phyloP scores from a whole-genome alignment of 53 echinoderm and acorn worm species.

The Holothuria leucospilota region DNA sequence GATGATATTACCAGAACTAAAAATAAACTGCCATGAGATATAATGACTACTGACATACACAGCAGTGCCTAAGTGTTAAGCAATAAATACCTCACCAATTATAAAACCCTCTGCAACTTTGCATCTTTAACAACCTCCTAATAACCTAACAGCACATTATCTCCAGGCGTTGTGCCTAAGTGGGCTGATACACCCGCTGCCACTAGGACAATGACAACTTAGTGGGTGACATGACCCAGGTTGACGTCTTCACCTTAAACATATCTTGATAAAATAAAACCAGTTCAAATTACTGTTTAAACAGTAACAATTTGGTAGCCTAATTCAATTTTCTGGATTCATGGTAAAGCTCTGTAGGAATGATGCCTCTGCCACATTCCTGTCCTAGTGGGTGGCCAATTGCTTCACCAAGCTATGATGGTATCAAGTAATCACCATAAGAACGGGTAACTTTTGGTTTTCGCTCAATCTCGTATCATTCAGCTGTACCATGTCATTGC shows the following conservation, averaged over 20 bases:
- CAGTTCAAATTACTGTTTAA: conserved; percentile 45
- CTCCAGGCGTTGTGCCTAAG: neutral
- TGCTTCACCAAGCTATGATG: conserved; percentile 16
- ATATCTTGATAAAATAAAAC: conserved; percentile 19
- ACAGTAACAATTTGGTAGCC: conserved; percentile 42
- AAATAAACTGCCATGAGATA: neutral
- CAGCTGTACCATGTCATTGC: no score
- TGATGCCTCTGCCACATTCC: conserved; percentile 8
- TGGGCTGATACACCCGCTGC: neutral
- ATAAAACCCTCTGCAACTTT: conserved; percentile 1
- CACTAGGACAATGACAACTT: conserved; percentile 10
- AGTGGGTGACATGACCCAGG: conserved; percentile 19
- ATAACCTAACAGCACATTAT: conserved; percentile 30
- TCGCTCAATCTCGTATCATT: no score
- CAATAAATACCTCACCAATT: conserved; percentile 7
- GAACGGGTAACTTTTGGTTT: no score
- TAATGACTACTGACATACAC: conserved; percentile 10
- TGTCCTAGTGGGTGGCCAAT: conserved; percentile 43
- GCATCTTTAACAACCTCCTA: conserved; percentile 8
- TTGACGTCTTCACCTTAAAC: neutral
- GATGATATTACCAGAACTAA: neutral
- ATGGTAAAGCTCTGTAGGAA: neutral
- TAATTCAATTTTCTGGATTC: conserved; percentile 31
- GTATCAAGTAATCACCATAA: no score
- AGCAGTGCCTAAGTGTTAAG: neutral